Conservation (phyloP, 2,888 invertebrate genomes). For the Hemithea aestivaria region DNA sequence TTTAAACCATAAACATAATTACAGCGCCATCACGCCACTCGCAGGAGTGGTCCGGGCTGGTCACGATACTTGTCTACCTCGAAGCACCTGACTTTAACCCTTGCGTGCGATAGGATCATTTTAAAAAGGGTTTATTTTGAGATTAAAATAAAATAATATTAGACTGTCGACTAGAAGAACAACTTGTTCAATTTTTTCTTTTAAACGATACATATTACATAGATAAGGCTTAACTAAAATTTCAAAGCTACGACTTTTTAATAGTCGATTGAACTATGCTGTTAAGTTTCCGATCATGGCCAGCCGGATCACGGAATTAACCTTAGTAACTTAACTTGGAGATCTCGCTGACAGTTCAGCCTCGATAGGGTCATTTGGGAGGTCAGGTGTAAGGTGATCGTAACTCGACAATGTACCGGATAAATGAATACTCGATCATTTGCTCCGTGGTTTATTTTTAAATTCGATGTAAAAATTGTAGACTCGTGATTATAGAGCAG, state of each 20-base stretch:
- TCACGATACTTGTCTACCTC: conserved; percentile 33
- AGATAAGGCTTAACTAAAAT: too few relatives aligned
- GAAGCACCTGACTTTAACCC: conserved; percentile 19
- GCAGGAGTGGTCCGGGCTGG: conserved; percentile 47
- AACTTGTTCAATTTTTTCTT: too few relatives aligned
- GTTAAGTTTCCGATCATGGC: conserved; percentile 31
- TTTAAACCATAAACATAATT: conserved; percentile 2
- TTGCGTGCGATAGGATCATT: conserved; percentile 17
- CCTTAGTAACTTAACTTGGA: conserved; percentile 39
- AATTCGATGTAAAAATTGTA: too few relatives aligned
- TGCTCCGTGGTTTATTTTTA: too few relatives aligned
- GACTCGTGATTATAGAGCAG: too few relatives aligned
- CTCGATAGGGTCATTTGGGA: conserved; percentile 41
- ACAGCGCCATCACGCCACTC: conserved; percentile 42
- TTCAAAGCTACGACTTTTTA: too few relatives aligned
- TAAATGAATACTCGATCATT: too few relatives aligned
- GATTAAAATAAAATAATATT: too few relatives aligned
- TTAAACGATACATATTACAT: too few relatives aligned
- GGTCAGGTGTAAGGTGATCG: conserved; percentile 33
- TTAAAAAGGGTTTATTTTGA: too few relatives aligned
- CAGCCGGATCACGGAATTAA: conserved; percentile 37
- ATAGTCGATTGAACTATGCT: conserved; percentile 17
- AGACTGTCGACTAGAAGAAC: too few relatives aligned
- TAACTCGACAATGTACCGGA: conserved; percentile 1
- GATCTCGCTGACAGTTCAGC: conserved; percentile 34